These are phyloP conservation scores for Alentia gelatinosa DNA, from an alignment of 2,888 invertebrate species.

Conservation along the genomic window DNA sequence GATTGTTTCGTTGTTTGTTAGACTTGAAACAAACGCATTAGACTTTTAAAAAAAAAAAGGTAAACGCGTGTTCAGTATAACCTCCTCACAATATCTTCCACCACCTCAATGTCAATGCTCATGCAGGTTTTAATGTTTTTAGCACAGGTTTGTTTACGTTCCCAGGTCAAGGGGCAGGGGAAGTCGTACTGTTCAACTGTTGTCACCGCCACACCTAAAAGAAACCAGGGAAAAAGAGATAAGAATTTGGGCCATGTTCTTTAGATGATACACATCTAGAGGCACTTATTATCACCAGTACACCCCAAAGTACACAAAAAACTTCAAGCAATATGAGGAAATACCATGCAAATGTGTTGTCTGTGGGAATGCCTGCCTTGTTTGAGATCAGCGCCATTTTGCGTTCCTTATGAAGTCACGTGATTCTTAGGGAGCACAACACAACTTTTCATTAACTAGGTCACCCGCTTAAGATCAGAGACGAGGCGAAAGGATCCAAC, in stretches of 20 bases:
- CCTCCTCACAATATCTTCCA: not conserved
- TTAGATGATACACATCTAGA: not conserved
- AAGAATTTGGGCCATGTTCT: not conserved
- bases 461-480: too few relatives aligned
- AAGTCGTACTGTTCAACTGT: not conserved
- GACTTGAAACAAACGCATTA: too few relatives aligned
- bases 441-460: too few relatives aligned
- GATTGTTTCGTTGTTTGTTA: too few relatives aligned
- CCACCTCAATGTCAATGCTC: not conserved
- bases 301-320: not conserved
- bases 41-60: too few relatives aligned
- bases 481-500: too few relatives aligned
- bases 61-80: too few relatives aligned
- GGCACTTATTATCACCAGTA: not conserved
- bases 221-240: conserved; percentile 20
- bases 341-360: conserved; percentile 37
- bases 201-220: conserved; percentile 17
- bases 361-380: not conserved
- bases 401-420: not conserved
- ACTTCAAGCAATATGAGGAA: not conserved
- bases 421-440: not conserved
- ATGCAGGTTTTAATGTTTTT: too few relatives aligned
- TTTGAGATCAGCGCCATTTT: conserved; percentile 18
- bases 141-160: too few relatives aligned
- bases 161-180: too few relatives aligned